Base-by-base conservation (phyloP, 2,797 vertebrate genomes). In the Amblyopsis hoosieri region DNA sequence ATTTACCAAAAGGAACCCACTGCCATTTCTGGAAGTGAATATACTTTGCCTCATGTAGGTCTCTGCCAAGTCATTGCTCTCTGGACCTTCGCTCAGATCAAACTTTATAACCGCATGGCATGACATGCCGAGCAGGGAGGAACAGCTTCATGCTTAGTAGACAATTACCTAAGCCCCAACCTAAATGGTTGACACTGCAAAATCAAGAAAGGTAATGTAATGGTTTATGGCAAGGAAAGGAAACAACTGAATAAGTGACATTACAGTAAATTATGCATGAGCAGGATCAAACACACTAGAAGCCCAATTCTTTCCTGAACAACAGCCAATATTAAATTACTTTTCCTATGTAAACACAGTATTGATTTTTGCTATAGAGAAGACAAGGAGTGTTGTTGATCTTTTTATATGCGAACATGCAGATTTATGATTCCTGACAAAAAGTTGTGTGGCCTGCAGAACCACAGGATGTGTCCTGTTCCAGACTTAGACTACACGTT, bases 271-370 rank as follows among this genome's bases (percentile, higher is more conserved):
- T 58, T 29, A 66, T 65, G 17, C 62, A 31, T 54, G 54, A 63
- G 75, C 70, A 57, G 29, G 14, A 71, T 62, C n/a, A 57, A 46
- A 74, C 61, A 73, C 57, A 73, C 17, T 0, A 33, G 47, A 68
- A 53, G 63, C 19, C 2, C 1, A 45, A 49, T 57, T 72, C 2
- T 70, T 7, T 55, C 53, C 64, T 80, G 80, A 71, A 69, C 55
- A 54, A 46, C 45, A 5, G 78, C 65, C 67, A 83, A 74, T 46
- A 64, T 61, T 56, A 47, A 64, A 82, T 79, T 58, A 76, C 49
- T 79, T 85, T 83, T 65, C 74, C 54, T 64, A 49, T 82, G 67
- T 87, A 82, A 84, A 78, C 5, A 76, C 6, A 11, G 10, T 57
- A 78, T 63, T 68, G 75, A 80, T 77, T 67, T 53, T 17, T 59